phyloP scores from a whole-genome alignment of 2,113 vertebrate genomes.

The Perognathus longimembris region DNA sequence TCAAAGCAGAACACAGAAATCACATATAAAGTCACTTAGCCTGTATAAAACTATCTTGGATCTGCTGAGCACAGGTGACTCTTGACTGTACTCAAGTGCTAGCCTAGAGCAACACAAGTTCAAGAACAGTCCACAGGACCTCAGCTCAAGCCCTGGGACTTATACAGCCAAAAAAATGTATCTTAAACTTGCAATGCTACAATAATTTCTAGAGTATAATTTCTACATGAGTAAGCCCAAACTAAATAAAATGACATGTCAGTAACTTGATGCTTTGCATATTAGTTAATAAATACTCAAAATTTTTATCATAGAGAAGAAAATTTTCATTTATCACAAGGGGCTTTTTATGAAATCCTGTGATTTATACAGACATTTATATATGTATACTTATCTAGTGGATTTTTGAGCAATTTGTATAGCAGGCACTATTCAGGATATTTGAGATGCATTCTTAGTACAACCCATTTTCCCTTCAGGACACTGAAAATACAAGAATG shows the following conservation, averaged over 20 bases:
- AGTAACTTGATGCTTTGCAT: not conserved
- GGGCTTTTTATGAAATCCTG: not conserved
- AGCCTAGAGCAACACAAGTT: too few species aligned
- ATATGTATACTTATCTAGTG: not conserved
- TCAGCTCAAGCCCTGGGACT: too few species aligned
- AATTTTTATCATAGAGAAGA: not conserved
- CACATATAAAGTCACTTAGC: not conserved
- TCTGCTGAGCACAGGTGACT: too few species aligned
- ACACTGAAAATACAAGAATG: not conserved
- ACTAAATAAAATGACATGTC: not conserved
- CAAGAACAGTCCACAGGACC: too few species aligned
- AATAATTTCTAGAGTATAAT: conserved; percentile 3
- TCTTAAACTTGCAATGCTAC: not conserved
- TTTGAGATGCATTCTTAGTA: not conserved
- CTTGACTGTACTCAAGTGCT: too few species aligned
- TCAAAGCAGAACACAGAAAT: not conserved
- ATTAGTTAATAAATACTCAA: not conserved
- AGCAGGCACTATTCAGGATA: not conserved
- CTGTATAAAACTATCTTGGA: not conserved
- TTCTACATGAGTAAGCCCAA: not conserved
- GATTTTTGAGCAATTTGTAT: not conserved
- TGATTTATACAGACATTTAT: not conserved
- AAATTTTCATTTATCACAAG: conserved; percentile 33
- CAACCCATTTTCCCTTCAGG: not conserved
- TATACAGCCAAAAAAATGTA: too few species aligned